These are phyloP conservation scores for Pica pica DNA, from an alignment of 2,113 vertebrate genomes.

Conservation along the genomic window DNA sequence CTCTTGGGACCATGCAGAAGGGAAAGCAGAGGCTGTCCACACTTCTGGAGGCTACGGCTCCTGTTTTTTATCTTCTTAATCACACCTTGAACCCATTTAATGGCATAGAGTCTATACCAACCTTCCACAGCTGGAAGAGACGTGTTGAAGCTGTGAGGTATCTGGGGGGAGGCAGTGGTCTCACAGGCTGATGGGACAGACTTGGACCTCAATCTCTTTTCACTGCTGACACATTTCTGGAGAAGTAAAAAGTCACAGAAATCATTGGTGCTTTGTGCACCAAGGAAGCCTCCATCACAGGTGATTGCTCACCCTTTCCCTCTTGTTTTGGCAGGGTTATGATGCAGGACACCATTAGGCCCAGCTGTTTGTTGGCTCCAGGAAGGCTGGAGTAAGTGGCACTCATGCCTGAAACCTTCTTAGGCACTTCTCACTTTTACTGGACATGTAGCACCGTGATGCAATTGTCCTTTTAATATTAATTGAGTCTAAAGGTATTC, in stretches of 20 bases:
- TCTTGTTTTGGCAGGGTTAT: background rate
- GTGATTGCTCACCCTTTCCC: background rate
- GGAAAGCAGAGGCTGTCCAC: background rate
- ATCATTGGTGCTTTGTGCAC: background rate
- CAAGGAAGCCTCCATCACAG: background rate
- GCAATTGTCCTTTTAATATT: background rate
- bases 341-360: background rate
- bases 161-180: conserved; percentile 54
- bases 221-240: conserved; percentile 43
- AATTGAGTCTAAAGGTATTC: background rate
- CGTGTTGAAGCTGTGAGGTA: conserved; percentile 64
- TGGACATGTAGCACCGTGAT: background rate
- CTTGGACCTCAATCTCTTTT: conserved; percentile 73
- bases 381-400: background rate
- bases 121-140: conserved; percentile 73
- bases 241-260: background rate
- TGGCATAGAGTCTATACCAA: conserved; percentile 32
- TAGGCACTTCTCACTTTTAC: background rate
- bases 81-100: background rate
- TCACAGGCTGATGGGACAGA: conserved; percentile 78
- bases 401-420: background rate
- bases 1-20: background rate
- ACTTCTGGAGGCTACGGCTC: background rate
- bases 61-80: background rate
- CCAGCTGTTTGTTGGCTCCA: background rate